These are phyloP conservation scores for Apostichopus leukothele DNA, from an alignment of 53 echinoderm and acorn worm species.

Conservation along the genomic window DNA sequence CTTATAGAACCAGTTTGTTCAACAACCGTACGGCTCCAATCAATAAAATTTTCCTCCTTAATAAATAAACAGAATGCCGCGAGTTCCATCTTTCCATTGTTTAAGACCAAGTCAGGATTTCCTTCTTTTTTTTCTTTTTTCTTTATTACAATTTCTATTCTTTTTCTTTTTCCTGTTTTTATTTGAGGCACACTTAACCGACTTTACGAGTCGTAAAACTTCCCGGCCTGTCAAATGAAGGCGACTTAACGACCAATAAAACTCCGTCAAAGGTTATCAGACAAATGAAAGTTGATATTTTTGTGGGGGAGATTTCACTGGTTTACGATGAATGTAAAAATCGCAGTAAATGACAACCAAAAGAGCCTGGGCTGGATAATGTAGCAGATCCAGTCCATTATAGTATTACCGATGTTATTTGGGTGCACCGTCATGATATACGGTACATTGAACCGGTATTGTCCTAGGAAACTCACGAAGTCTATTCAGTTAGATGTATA, in stretches of 20 bases:
- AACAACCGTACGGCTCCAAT: background rate
- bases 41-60: slow-evolving; percentile 5
- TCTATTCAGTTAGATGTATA: too few species aligned
- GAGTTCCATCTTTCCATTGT: background rate
- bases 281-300: background rate
- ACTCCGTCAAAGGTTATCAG: slow-evolving; percentile 3
- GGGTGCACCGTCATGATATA: too few species aligned
- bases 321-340: slow-evolving; percentile 7
- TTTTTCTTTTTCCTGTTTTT: background rate
- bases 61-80: slow-evolving; percentile 24
- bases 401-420: background rate
- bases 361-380: background rate
- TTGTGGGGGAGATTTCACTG: background rate
- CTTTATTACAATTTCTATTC: background rate
- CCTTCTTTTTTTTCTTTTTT: too few species aligned
- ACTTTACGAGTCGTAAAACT: slow-evolving; percentile 13
- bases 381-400: background rate
- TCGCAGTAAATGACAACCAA: slow-evolving; percentile 10
- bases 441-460: too few species aligned
- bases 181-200: background rate
- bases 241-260: slow-evolving; percentile 17
- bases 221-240: slow-evolving; percentile 17
- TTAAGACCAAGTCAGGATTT: background rate
- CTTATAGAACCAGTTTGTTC: background rate
- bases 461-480: too few species aligned